A percentile compares a stretch with the other conserved stretches of the same genome.
phyloP scores from a whole-genome alignment of 2,113 vertebrate genomes.

The Macroglossus sobrinus region DNA sequence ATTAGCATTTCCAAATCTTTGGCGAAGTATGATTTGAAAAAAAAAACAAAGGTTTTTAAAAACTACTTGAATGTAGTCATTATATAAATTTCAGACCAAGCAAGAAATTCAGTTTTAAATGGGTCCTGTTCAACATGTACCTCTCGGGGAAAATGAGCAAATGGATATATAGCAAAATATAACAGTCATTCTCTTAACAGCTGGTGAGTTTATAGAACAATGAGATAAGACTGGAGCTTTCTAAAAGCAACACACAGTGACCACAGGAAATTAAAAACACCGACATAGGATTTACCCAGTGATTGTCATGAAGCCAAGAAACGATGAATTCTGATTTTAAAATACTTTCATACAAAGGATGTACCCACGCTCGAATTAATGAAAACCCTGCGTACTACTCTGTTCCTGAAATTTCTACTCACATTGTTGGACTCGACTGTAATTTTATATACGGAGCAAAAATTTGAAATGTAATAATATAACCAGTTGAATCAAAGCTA shows the following conservation, averaged over 20 bases:
- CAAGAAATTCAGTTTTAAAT: not conserved
- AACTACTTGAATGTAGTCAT: not conserved
- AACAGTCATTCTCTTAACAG: not conserved
- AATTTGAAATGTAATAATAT: constrained; percentile 12
- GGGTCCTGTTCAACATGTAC: not conserved
- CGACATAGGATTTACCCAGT: not conserved
- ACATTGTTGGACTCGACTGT: not conserved
- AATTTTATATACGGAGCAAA: not conserved
- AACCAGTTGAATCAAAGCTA: not conserved
- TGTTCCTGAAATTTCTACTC: not conserved
- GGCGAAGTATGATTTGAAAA: not conserved
- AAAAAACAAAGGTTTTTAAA: not conserved
- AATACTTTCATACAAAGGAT: not conserved
- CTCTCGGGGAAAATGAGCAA: not conserved
- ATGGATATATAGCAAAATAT: not conserved
- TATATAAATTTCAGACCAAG: not conserved
- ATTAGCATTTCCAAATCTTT: not conserved
- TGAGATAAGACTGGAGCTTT: not conserved
- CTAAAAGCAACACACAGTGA: not conserved
- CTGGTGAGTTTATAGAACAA: not conserved
- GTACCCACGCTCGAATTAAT: not conserved
- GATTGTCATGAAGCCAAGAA: not conserved
- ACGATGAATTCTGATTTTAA: not conserved
- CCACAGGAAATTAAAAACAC: not conserved
- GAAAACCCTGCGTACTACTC: not conserved